These are phyloP conservation scores for Picathartes gymnocephalus DNA, from an alignment of 2,113 vertebrate genomes.

Conservation along the genomic window DNA sequence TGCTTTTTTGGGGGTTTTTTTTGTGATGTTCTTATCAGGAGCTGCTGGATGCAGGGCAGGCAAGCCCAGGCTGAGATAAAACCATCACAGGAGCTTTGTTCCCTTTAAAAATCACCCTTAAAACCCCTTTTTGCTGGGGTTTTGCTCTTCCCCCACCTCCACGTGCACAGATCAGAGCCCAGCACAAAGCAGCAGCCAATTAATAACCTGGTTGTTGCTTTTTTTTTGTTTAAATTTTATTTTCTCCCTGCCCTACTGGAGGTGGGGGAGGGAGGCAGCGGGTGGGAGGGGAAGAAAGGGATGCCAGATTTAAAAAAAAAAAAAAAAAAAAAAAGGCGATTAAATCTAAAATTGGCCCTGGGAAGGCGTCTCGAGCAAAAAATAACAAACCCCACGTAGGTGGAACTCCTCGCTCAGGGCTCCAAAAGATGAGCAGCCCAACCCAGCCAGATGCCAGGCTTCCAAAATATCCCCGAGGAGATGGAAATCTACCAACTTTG, in stretches of 20 bases:
- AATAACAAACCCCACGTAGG: slow-evolving; percentile 53
- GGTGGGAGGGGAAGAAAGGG: slow-evolving; percentile 5
- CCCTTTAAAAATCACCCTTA: background rate
- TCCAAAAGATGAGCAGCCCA: slow-evolving; percentile 20
- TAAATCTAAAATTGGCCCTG: slow-evolving; percentile 57
- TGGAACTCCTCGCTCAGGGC: slow-evolving; percentile 37
- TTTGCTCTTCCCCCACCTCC: background rate
- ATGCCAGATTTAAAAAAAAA: background rate
- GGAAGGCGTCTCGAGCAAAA: slow-evolving; percentile 28
- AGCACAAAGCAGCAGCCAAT: slow-evolving; percentile 30
- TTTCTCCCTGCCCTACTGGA: background rate
- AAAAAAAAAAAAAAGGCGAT: slow-evolving; percentile 24
- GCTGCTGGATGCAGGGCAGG: background rate
- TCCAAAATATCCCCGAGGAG: background rate
- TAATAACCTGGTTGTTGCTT: background rate
- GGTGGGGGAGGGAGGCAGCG: slow-evolving; percentile 14
- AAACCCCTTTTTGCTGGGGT: background rate
- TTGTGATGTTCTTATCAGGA: background rate
- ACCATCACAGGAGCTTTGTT: background rate
- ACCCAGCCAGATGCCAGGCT: slow-evolving; percentile 21
- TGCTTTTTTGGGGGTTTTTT: no score
- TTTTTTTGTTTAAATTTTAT: no score
- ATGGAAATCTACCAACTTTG: background rate
- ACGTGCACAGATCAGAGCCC: background rate
- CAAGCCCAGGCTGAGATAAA: background rate